Evolutionary conservation across 1,140 invertebrate genomes (phyloP), one percentile per base, ranked within the genome.

Genomic region (Chlorops oryzae): DNA sequence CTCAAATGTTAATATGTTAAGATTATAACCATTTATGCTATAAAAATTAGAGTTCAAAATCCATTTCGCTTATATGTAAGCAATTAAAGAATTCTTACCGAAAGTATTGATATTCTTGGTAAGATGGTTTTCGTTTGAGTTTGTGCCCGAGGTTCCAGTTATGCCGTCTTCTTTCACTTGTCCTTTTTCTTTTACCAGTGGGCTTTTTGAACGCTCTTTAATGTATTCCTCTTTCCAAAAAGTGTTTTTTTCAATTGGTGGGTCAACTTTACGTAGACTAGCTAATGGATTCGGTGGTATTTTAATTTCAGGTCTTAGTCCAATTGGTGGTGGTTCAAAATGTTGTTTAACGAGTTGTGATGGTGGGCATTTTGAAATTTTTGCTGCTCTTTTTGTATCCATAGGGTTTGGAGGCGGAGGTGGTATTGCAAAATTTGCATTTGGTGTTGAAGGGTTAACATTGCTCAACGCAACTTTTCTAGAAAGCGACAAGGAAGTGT

Each of bases 201-300:
- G 65, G 28, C 59, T 65, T 50, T 65, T 65, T 35, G 67, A 67
- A 24, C 65, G 62, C 17, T 73, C 69, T 51, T 69, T 66, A 44
- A 54, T 43, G 45, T 72, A 72, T 55, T 72, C 70, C 50, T 72
- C 69, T 57, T 67, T 65, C 70, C 70, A 72, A 59, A 69, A 72
- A 42, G 57, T 61, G 44, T 72, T 68, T 55, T 72, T 75, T 51
- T 68, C 68, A 43, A 68, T 63, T 0, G 73, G 75, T 23, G 73
- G 73, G 39, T 72, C 69, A 17, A 75, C 75, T 60, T 76, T 77
- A 38, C 70, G 65, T 47, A 78, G 61, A 47, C 73, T 58, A 0
- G 73, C 78, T 63, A 83, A 83, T 3, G 82, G 82, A 65, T 84
- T 83, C 40, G 81, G 72, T 7, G 82, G 82, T 25, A 84, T 84